A percentile compares a stretch with the other conserved stretches of the same genome.
Conservation (phyloP, 2,113 vertebrate species). For the Callorhinus ursinus region DNA sequence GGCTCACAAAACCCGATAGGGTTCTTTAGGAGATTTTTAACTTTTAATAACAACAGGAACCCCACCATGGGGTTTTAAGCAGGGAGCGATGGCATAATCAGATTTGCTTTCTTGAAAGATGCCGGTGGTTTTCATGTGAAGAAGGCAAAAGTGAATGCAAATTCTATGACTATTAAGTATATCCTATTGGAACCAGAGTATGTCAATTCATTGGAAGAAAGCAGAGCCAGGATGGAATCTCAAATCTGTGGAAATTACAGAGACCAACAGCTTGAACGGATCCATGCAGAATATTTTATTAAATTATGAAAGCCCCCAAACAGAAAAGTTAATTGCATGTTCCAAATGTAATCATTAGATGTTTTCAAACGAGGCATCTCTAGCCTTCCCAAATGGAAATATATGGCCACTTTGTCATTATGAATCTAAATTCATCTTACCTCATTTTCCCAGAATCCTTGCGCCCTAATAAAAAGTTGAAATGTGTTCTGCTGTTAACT, state of each 20-base stretch:
- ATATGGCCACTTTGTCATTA: accelerated
- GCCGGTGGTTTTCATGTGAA: background rate
- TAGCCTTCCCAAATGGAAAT: background rate
- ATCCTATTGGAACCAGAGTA: background rate
- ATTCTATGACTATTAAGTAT: background rate
- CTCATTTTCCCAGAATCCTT: background rate
- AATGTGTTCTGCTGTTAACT: background rate
- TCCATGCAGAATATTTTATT: background rate
- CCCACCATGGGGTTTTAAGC: background rate
- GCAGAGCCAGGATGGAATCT: background rate
- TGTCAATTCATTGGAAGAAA: background rate
- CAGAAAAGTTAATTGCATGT: background rate
- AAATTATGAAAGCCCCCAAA: background rate
- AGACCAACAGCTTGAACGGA: background rate
- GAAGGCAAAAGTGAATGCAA: background rate
- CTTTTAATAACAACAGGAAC: background rate
- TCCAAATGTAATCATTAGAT: background rate
- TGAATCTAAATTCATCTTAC: background rate
- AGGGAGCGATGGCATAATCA: background rate
- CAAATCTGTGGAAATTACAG: background rate
- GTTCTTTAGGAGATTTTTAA: background rate
- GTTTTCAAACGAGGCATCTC: background rate
- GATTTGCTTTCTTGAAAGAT: background rate
- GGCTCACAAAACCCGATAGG: background rate
- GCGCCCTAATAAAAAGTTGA: background rate